Percentiles rank a stretch among this genome's conserved stretches.
phyloP scores from a whole-genome alignment of 1,140 invertebrate species.

The Bombyx mori region DNA sequence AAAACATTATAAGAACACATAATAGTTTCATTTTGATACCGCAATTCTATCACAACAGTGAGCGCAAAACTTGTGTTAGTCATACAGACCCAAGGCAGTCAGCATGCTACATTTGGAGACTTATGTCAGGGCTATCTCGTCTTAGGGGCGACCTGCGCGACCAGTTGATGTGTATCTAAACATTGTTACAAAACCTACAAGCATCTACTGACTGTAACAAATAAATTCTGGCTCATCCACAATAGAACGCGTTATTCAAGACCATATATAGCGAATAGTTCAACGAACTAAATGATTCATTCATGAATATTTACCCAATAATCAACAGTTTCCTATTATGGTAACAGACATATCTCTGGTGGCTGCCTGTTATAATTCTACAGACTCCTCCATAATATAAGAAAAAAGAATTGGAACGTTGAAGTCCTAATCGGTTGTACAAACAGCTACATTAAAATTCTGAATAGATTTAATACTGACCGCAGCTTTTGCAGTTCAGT shows the following conservation, averaged over 20 bases:
- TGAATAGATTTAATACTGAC: too few species aligned
- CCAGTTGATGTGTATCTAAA: slow-evolving; percentile 11
- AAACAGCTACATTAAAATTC: too few species aligned
- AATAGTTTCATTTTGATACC: slow-evolving; percentile 2
- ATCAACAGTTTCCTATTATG: too few species aligned
- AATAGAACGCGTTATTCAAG: slow-evolving; percentile 21
- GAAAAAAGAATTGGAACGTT: too few species aligned
- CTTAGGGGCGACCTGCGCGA: slow-evolving; percentile 26
- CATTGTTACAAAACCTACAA: slow-evolving; percentile 1
- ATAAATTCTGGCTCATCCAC: slow-evolving; percentile 25
- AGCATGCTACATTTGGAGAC: slow-evolving; percentile 64
- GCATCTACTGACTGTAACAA: slow-evolving; percentile 36
- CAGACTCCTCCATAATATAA: too few species aligned
- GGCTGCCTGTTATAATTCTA: too few species aligned
- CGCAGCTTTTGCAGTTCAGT: too few species aligned
- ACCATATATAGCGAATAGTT: slow-evolving; percentile 29
- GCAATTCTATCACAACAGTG: slow-evolving; percentile 30
- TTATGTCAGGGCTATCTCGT: slow-evolving; percentile 62
- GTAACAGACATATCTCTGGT: too few species aligned
- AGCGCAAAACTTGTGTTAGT: slow-evolving; percentile 30
- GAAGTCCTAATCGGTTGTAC: too few species aligned
- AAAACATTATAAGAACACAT: too few species aligned
- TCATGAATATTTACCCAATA: slow-evolving; percentile 5
- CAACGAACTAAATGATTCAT: slow-evolving; percentile 44
- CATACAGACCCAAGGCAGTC: slow-evolving; percentile 58